phyloP scores from a whole-genome alignment of 2,113 vertebrate species.

The Ciconia boyciana region DNA sequence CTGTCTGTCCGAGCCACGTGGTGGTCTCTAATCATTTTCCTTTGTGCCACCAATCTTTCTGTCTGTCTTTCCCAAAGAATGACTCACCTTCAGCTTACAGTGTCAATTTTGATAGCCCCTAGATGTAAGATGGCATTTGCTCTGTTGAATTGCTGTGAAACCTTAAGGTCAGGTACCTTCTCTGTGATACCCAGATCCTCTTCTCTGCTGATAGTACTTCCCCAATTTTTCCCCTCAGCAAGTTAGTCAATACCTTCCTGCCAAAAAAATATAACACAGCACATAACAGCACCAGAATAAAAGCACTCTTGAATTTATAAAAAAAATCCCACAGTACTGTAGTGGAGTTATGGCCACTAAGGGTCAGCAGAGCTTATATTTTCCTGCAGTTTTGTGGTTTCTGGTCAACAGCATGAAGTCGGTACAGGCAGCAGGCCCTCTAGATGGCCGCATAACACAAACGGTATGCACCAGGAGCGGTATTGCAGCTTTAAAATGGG shows the following conservation, averaged over 20 bases:
- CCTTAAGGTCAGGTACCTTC: background rate
- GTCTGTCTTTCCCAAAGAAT: background rate
- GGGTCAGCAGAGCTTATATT: background rate
- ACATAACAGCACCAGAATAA: background rate
- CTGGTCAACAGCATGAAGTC: background rate
- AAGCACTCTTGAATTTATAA: background rate
- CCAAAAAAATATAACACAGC: rapidly evolving
- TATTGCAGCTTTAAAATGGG: background rate
- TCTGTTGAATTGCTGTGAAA: background rate
- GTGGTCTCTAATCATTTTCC: background rate
- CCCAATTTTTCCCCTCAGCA: background rate
- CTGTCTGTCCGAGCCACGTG: background rate
- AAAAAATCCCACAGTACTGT: background rate
- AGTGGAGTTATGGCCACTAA: background rate
- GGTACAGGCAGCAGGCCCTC: background rate
- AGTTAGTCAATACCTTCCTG: background rate
- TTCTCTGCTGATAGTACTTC: background rate
- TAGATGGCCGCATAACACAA: background rate
- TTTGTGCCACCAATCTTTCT: background rate
- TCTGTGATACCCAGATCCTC: background rate
- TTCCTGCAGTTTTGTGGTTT: background rate
- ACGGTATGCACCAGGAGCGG: rapidly evolving
- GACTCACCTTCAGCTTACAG: background rate
- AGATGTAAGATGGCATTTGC: background rate
- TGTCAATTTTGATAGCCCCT: background rate